Percentiles rank a stretch among this genome's conserved stretches.
Conservation (phyloP, 2,113 vertebrate species). For the human region DNA sequence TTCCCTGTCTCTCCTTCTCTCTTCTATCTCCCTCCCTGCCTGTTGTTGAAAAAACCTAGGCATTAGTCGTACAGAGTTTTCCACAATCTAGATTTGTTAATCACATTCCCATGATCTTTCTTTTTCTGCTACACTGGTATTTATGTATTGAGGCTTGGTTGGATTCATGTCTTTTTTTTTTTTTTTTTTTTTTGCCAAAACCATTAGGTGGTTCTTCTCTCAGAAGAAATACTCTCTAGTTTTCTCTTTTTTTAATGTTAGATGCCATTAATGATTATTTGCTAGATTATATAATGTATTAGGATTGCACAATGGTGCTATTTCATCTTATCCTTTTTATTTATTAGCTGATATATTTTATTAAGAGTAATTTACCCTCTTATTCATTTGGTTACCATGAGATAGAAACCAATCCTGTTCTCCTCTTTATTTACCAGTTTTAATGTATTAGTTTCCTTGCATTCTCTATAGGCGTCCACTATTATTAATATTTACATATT, state of each 20-base stretch:
- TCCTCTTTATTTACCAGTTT: not conserved
- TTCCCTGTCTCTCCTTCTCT: no score
- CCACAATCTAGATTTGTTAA: not conserved
- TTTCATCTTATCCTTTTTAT: conserved; percentile 1
- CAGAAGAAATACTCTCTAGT: not conserved
- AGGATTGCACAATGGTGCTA: not conserved
- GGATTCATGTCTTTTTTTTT: not conserved
- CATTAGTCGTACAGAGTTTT: not conserved
- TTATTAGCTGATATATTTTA: not conserved
- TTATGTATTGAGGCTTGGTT: not conserved
- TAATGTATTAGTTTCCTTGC: not conserved
- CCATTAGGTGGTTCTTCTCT: not conserved
- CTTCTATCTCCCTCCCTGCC: not conserved
- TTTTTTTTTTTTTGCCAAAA: not conserved
- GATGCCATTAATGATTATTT: not conserved
- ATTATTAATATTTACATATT: not conserved
- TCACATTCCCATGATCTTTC: not conserved
- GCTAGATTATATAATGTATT: not conserved
- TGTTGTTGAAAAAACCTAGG: not conserved
- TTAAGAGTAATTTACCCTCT: not conserved
- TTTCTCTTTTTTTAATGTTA: conserved; percentile 10
- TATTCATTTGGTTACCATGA: not conserved
- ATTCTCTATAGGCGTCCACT: not conserved
- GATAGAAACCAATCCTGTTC: not conserved
- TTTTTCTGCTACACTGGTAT: not conserved